These are phyloP conservation scores for Spisula subtruncata DNA, from an alignment of 2,888 invertebrate genomes.

Conservation along the genomic window DNA sequence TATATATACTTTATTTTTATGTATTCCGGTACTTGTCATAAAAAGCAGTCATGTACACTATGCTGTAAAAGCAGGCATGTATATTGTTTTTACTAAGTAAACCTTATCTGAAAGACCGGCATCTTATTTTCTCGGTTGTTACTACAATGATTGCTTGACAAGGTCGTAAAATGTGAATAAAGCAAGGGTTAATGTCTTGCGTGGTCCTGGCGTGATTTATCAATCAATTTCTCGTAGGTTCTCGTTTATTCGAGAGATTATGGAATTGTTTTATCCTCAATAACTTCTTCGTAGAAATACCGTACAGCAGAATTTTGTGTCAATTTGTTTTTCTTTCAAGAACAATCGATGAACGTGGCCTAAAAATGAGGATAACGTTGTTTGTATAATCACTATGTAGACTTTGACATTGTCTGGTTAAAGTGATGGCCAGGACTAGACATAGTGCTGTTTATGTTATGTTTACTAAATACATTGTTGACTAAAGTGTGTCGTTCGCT, in stretches of 20 bases:
- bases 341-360: not conserved
- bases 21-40: too few species aligned
- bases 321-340: not conserved
- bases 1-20: too few species aligned
- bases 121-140: too few species aligned
- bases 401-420: not conserved
- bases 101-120: too few species aligned
- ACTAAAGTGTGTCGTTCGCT: too few species aligned
- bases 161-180: too few species aligned
- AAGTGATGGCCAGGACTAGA: not conserved
- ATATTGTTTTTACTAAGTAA: too few species aligned
- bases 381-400: not conserved
- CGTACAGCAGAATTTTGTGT: not conserved
- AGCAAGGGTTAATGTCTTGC: not conserved
- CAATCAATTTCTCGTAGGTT: not conserved
- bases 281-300: not conserved
- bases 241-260: not conserved
- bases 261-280: not conserved
- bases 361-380: not conserved
- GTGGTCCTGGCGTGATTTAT: not conserved
- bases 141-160: too few species aligned
- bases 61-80: too few species aligned
- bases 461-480: too few species aligned
- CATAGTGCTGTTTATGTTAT: too few species aligned
- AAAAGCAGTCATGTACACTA: too few species aligned